Evolutionary conservation across 2,113 vertebrate genomes (phyloP).

Genomic region (Donacobius atricapilla): DNA sequence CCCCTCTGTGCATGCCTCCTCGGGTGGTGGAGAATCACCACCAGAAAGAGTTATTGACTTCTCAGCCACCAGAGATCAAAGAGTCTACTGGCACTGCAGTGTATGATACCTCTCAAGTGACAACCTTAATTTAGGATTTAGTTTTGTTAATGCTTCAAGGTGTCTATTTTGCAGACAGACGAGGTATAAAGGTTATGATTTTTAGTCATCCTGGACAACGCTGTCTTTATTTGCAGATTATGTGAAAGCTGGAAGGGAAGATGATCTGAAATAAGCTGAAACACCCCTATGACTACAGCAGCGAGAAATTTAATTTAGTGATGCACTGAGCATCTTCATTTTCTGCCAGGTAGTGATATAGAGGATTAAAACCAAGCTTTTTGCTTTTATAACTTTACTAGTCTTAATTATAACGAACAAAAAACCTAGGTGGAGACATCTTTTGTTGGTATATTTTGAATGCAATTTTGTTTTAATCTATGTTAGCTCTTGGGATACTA

Average conservation of each 20-base stretch:
- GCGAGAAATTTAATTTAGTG: not conserved
- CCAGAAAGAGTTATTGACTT: not conserved
- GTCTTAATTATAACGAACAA: not conserved
- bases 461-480: constrained; percentile 10
- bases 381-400: not conserved
- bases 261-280: not conserved
- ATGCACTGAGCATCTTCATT: not conserved
- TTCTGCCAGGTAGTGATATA: not conserved
- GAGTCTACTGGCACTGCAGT: not conserved
- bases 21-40: not conserved
- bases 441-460: not conserved
- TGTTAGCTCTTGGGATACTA: not conserved
- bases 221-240: not conserved
- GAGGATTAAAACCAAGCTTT: not conserved
- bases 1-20: not conserved
- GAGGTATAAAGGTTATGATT: not conserved
- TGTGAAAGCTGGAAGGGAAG: not conserved
- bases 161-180: not conserved
- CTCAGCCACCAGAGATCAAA: not conserved
- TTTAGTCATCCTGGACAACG: not conserved
- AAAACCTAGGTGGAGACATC: not conserved
- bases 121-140: not conserved
- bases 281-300: not conserved
- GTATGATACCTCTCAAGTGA: not conserved
- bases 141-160: not conserved